Base-by-base conservation (phyloP, 2,797 vertebrate species). In the Phoxinus dragarum region DNA sequence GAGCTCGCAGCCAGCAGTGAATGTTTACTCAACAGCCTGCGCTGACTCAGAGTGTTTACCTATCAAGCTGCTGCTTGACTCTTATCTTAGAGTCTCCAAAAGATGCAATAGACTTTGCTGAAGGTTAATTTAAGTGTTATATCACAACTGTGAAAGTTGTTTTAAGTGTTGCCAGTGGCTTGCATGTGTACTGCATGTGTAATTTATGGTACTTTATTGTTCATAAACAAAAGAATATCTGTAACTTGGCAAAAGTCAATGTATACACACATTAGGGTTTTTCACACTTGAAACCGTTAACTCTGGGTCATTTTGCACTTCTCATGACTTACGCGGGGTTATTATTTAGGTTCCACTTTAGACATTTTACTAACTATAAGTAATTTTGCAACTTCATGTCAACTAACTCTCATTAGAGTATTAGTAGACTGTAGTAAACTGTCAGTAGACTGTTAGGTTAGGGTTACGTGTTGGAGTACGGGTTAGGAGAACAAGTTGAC, bases 1-100 rank as follows among this genome's bases (percentile, higher is more conserved):
- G 16, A 75, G 56, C 14, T 64, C 3, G 44, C 66, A 82, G 66
- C 44, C 75, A 79, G 42, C 56, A 78, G 73, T 72, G 72, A 79
- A 80, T 86, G 72, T 86, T 81, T 86, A 81, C 72, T 72, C 80
- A 64, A 67, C 79, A 52, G 34, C 56, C 54, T 23, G 27, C 12
- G 5, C 64, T 44, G 49, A 78, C 66, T 84, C 52, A 44, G 16
- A 80, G 44, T 80, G 77, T 85, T 81, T 86, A 74, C 49, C 71
- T 68, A 66, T 81, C 79, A 67, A 38, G 1, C 16, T 42, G 12
- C 34, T 40, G 36, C 56, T 34, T 19, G 27, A 40, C 34, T 36
- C 75, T 74, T 34, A 49, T 64, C 40, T 67, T 17, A 21, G 11
- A 68, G 52, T 38, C 67, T 86, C 36, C 36, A 67, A 42, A 19